These are phyloP conservation scores for Aphidius gifuensis DNA, from an alignment of 1,140 invertebrate species.

Conservation along the genomic window DNA sequence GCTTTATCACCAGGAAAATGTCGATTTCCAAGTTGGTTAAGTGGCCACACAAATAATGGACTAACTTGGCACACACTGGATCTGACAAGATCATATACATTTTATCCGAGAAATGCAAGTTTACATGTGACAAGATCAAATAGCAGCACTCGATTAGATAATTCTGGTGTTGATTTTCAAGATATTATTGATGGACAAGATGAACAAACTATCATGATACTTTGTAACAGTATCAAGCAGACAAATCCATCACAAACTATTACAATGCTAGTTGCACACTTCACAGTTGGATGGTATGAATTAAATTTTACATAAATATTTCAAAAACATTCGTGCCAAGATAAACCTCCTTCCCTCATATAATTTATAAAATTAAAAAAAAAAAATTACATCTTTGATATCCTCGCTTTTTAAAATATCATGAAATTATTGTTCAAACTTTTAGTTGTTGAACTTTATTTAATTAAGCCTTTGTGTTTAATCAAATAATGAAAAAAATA, in stretches of 20 bases:
- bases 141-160: slow-evolving; percentile 43
- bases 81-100: slow-evolving; percentile 68
- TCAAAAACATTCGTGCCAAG: not conserved
- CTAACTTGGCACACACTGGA: slow-evolving; percentile 77
- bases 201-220: slow-evolving; percentile 63
- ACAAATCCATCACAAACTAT: slow-evolving; percentile 58
- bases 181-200: slow-evolving; percentile 52
- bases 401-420: too few species aligned
- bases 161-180: slow-evolving; percentile 49
- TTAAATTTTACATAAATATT: not conserved
- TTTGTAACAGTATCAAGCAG: slow-evolving; percentile 68
- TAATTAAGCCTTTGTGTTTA: too few species aligned
- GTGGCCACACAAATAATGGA: slow-evolving; percentile 59
- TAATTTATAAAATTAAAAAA: too few species aligned
- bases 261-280: slow-evolving; percentile 68
- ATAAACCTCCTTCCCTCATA: not conserved
- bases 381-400: too few species aligned
- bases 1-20: slow-evolving; percentile 59
- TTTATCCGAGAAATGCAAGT: slow-evolving; percentile 71
- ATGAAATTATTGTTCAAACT: too few species aligned
- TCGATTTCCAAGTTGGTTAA: slow-evolving; percentile 74
- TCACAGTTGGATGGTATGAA: slow-evolving; percentile 72
- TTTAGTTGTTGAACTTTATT: too few species aligned
- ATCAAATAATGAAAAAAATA: too few species aligned
- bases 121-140: slow-evolving; percentile 60